A percentile compares a stretch with the other conserved stretches of the same genome.
Evolutionary conservation across 2,113 vertebrate genomes (phyloP).

Genomic region (Octodon degus): DNA sequence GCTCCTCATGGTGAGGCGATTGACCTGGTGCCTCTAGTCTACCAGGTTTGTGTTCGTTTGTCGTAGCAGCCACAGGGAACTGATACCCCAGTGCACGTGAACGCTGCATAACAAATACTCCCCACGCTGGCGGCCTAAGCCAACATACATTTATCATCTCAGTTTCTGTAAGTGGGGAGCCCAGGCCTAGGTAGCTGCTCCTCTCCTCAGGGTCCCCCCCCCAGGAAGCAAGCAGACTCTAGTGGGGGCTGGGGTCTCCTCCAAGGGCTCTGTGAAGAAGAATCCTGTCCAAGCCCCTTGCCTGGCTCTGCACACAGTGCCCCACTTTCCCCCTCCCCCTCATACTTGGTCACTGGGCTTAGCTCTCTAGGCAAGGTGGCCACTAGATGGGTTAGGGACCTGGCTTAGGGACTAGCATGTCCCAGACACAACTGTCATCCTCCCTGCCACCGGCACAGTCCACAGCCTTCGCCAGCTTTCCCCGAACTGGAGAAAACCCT

Average conservation of each 20-base stretch:
- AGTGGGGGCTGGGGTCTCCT: neutral
- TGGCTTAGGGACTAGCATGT: fast-evolving
- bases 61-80: neutral
- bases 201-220: neutral
- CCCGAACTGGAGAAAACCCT: neutral
- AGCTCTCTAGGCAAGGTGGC: fast-evolving
- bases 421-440: too few relatives aligned
- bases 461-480: neutral
- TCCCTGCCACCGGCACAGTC: neutral
- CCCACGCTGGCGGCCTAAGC: neutral
- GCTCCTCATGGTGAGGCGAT: neutral
- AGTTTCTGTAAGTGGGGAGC: neutral
- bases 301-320: neutral
- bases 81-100: fast-evolving
- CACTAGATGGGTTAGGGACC: fast-evolving
- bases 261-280: neutral
- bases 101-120: neutral
- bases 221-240: fast-evolving
- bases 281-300: neutral
- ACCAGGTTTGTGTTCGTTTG: neutral
- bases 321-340: neutral
- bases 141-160: neutral
- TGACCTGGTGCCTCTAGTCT: fast-evolving
- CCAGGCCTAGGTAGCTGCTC: neutral
- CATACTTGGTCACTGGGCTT: neutral